Evolutionary conservation across 2,888 invertebrate species (phyloP).

Genomic region (Lissonota sp.): DNA sequence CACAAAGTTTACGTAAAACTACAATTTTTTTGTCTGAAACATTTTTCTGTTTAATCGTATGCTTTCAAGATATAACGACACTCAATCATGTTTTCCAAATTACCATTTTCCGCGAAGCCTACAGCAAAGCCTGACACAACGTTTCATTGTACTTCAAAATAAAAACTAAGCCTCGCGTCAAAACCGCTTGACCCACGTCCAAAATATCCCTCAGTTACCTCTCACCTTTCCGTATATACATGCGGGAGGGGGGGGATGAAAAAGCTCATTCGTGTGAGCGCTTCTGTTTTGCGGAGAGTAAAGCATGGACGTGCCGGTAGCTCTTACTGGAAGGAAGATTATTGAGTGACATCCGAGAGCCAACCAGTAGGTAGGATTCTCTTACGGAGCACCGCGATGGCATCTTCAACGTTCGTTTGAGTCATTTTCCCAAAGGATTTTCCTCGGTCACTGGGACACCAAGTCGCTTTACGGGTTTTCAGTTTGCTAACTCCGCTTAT

Average conservation of each 20-base stretch:
- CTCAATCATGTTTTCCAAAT: too few species aligned
- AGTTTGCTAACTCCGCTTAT: background rate
- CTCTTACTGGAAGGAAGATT: constrained; percentile 46
- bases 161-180: constrained; percentile 48
- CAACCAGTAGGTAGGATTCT: constrained; percentile 39
- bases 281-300: constrained; percentile 5
- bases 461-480: constrained; percentile 21
- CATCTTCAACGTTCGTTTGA: constrained; percentile 41
- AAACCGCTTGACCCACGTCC: constrained; percentile 58
- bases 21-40: too few species aligned
- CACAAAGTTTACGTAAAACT: too few species aligned
- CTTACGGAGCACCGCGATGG: constrained; percentile 47
- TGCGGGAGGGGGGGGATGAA: constrained; percentile 8
- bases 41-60: too few species aligned
- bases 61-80: too few species aligned
- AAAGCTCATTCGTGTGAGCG: constrained; percentile 32
- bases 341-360: constrained; percentile 56
- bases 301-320: background rate
- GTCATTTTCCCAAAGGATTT: constrained; percentile 34
- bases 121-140: constrained; percentile 9
- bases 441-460: constrained; percentile 40
- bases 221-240: background rate
- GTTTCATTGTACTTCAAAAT: constrained; percentile 42
- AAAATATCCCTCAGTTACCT: constrained; percentile 21
- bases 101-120: background rate